These are phyloP conservation scores for Raillietiella orientalis DNA, from an alignment of 2,888 invertebrate genomes.

Conservation along the genomic window DNA sequence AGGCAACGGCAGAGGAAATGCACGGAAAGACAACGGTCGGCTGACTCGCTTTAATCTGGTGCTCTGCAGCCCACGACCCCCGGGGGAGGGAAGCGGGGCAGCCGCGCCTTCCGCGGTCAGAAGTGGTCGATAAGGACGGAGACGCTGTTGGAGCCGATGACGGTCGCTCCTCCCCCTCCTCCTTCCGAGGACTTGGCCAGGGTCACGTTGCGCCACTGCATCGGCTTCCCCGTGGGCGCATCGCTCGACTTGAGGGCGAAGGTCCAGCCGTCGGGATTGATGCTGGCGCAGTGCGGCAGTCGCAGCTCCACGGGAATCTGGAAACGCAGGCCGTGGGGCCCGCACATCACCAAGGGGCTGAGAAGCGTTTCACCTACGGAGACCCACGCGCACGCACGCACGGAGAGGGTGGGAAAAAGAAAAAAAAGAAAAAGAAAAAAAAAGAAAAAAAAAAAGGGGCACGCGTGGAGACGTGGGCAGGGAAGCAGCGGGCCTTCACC, in stretches of 20 bases:
- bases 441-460: slow-evolving; percentile 2
- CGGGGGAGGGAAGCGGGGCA: no score
- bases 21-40: no score
- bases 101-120: slow-evolving; percentile 13
- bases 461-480: neutral
- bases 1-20: no score
- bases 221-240: slow-evolving; percentile 12
- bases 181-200: slow-evolving; percentile 53
- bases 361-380: slow-evolving; percentile 62
- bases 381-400: slow-evolving; percentile 2
- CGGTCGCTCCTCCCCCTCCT: slow-evolving; percentile 27
- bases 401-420: neutral
- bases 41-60: no score
- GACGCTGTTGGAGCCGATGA: slow-evolving; percentile 43
- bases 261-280: slow-evolving; percentile 17
- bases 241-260: slow-evolving; percentile 15
- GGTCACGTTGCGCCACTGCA: slow-evolving; percentile 43
- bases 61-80: no score
- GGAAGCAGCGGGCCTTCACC: no score
- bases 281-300: slow-evolving; percentile 30
- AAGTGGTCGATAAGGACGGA: slow-evolving; percentile 76
- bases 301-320: slow-evolving; percentile 57
- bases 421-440: no score
- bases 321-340: slow-evolving; percentile 68
- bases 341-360: slow-evolving; percentile 83